Base-by-base conservation (phyloP, 2,888 invertebrate genomes). In the Tenodera sinensis region DNA sequence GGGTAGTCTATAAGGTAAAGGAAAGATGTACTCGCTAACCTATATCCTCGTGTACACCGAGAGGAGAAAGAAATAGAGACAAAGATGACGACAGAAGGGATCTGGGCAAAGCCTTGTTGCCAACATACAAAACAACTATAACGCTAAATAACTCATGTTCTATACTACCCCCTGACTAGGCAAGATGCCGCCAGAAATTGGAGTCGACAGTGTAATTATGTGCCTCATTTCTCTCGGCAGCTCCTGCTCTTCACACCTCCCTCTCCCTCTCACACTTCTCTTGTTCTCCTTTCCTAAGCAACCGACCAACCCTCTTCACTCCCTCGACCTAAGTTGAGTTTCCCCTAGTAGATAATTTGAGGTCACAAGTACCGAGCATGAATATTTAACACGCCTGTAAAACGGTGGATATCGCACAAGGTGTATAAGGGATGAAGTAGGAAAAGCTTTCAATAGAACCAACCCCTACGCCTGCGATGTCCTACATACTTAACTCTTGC, bases 131-230 rank as follows among this genome's bases (percentile, higher is more conserved):
- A 88, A 85, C 88, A 88, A 85, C 87, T 83, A 81, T 88, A 81
- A 89, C 87, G 83, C 87, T 90, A 86, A 90, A 90, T 90, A 89
- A 90, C 90, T 90, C 90, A 90, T 89, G 89, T 84, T 87, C 85
- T 89, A 83, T 83, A 89, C 85, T 15, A 88, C 30, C 83, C 83
- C 34, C 28, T 27, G 42, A 87, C 71, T 89, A 84, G 85, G 89
- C 89, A 90, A 89, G 90, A 89, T 89, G 90, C 88, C 83, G 89
- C 42, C 88, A 34, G 88, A 90, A 90, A 90, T 90, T 90, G 90
- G 89, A 90, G 90, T 87, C 89, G 90, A 90, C 90, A 90, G 89
- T 87, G 90, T 90, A 90, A 90, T 90, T 90, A 90, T 90, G 90
- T 90, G 90, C 89, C 90, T 90, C 90, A 90, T 90, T 90, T 89